Evolutionary conservation across 2,113 vertebrate genomes (phyloP).

Genomic region (Gobio gobio): DNA sequence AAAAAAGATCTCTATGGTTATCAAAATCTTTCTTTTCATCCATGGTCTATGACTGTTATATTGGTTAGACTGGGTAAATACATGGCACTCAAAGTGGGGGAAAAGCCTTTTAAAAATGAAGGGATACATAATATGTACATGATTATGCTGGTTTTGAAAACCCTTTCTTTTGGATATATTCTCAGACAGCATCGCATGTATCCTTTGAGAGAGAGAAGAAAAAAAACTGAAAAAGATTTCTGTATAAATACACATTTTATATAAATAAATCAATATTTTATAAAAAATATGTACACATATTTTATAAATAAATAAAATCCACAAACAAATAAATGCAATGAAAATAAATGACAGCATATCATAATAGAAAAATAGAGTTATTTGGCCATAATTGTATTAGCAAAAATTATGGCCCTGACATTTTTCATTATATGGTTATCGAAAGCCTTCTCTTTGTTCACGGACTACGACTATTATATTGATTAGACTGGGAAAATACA

Average conservation of each 20-base stretch:
- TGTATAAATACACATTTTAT: neutral
- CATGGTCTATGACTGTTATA: conserved; percentile 11
- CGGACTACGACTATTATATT: conserved; percentile 41
- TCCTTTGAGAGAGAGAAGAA: neutral
- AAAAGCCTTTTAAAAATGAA: conserved; percentile 1
- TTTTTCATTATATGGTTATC: neutral
- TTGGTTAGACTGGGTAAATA: conserved; percentile 28
- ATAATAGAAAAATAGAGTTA: neutral
- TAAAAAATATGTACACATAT: neutral
- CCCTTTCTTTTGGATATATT: neutral
- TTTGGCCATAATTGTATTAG: conserved; percentile 31
- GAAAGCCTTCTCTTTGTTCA: conserved; percentile 5
- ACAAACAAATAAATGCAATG: neutral
- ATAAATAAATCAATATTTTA: neutral
- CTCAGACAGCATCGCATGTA: neutral
- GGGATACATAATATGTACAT: neutral
- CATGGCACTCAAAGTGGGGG: neutral
- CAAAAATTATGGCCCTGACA: neutral
- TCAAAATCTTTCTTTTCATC: conserved; percentile 13
- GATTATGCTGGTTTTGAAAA: neutral
- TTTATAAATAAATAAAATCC: neutral
- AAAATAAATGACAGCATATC: neutral
- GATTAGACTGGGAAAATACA: conserved; percentile 32
- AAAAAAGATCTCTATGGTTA: conserved; percentile 16
- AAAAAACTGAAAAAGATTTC: neutral